Conservation (phyloP, 1,140 invertebrate species). For the Odontomachus brunneus region DNA sequence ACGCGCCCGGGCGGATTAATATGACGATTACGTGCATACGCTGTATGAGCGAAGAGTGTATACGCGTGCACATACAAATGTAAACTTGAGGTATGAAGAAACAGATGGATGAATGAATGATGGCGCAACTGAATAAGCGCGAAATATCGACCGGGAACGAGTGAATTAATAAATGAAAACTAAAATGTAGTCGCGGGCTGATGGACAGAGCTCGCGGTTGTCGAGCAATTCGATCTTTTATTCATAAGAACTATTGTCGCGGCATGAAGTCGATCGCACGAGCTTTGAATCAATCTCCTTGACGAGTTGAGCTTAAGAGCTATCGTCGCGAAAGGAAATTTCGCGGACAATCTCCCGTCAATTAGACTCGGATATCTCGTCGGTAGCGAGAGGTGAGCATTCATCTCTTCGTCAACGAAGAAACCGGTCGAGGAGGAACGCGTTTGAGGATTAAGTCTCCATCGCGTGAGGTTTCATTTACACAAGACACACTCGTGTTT, state of each 20-base stretch:
- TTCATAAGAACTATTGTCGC: background rate
- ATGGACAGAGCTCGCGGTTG: background rate
- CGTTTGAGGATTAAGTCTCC: background rate
- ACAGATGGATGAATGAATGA: background rate
- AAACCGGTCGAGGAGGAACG: background rate
- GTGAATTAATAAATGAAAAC: conserved; percentile 38
- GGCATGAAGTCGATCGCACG: too few species aligned
- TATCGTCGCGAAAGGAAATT: background rate
- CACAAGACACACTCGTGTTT: background rate
- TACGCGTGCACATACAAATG: background rate
- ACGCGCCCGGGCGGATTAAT: conserved; percentile 22
- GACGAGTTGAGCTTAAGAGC: too few species aligned
- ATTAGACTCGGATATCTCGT: too few species aligned
- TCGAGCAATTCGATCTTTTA: conserved; percentile 6
- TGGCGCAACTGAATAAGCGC: background rate
- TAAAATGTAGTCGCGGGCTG: background rate
- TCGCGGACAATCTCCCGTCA: too few species aligned
- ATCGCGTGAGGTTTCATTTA: conserved; percentile 28
- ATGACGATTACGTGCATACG: background rate
- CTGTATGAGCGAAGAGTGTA: background rate
- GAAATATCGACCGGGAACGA: conserved; percentile 14
- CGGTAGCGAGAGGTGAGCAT: too few species aligned
- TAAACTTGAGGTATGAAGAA: background rate
- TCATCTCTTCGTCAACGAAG: too few species aligned
- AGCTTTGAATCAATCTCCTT: too few species aligned